Conservation (phyloP, 2,888 invertebrate species). For the Chymomyza fuscimana region DNA sequence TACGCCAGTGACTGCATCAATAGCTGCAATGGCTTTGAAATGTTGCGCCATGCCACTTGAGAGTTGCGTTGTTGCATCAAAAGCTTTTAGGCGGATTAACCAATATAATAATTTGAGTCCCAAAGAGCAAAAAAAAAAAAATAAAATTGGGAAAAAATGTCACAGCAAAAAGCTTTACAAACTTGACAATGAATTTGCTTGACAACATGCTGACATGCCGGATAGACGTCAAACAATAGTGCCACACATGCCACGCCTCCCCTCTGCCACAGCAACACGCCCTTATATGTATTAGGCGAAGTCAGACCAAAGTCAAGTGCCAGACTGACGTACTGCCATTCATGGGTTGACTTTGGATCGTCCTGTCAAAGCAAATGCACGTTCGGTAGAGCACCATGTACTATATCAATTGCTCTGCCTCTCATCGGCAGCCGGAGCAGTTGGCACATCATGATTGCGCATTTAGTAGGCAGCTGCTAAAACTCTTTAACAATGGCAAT, state of each 20-base stretch:
- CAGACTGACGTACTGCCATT: not conserved
- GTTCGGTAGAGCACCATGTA: no score
- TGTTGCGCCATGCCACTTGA: constrained; percentile 18
- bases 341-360: not conserved
- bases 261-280: not conserved
- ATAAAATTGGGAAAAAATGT: constrained; percentile 14
- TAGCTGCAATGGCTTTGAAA: not conserved
- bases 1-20: constrained; percentile 3
- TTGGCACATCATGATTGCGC: constrained; percentile 59
- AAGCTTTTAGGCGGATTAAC: constrained; percentile 71
- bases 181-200: constrained; percentile 56
- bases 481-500: constrained; percentile 30
- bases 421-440: not conserved
- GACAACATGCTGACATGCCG: not conserved
- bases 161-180: constrained; percentile 33
- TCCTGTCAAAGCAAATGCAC: no score
- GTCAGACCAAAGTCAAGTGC: constrained; percentile 32
- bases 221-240: constrained; percentile 1
- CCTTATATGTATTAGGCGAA: not conserved
- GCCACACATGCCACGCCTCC: constrained; percentile 12
- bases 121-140: not conserved
- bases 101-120: constrained; percentile 44
- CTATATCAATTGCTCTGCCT: constrained; percentile 26
- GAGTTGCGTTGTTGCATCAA: constrained; percentile 54
- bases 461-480: constrained; percentile 56